A percentile compares a stretch with the other conserved stretches of the same genome.
phyloP scores from a whole-genome alignment of 2,797 vertebrate species.

The Toxotes lorentzi region DNA sequence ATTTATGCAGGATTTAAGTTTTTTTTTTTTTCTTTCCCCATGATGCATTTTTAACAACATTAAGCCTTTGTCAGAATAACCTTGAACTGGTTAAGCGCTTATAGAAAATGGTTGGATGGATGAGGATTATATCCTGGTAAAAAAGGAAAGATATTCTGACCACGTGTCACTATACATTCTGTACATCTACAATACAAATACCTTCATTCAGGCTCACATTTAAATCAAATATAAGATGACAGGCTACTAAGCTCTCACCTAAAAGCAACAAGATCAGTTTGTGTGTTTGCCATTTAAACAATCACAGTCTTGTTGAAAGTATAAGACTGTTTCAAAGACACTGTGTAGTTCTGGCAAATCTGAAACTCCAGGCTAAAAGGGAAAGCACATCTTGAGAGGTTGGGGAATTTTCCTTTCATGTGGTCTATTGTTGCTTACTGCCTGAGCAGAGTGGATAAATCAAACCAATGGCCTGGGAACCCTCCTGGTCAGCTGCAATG shows the following conservation, averaged over 20 bases:
- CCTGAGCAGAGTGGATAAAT: constrained; percentile 67
- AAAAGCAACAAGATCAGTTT: not conserved
- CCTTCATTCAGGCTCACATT: not conserved
- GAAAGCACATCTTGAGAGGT: not conserved
- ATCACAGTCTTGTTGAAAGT: not conserved
- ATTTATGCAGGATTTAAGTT: constrained; percentile 13
- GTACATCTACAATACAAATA: not conserved
- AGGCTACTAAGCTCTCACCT: not conserved
- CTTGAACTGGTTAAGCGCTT: constrained; percentile 24
- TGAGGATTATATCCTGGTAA: not conserved
- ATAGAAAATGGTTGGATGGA: constrained; percentile 36
- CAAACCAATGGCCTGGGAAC: constrained; percentile 68
- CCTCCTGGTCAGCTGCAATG: constrained; percentile 64
- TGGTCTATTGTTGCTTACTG: constrained; percentile 49
- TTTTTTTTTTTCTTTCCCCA: not conserved
- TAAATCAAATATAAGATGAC: not conserved
- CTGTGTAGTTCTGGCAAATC: constrained; percentile 22
- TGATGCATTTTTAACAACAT: constrained; percentile 26
- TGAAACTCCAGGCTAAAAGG: not conserved
- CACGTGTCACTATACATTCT: not conserved
- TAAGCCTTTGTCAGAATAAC: constrained; percentile 31
- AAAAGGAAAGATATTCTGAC: constrained; percentile 1
- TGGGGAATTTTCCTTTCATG: constrained; percentile 39
- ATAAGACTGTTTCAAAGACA: not conserved
- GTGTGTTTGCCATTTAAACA: not conserved